Percentiles rank a stretch among this genome's conserved stretches.
Conservation (phyloP, 1,140 invertebrate genomes). For the Drosophila nebulosa region DNA sequence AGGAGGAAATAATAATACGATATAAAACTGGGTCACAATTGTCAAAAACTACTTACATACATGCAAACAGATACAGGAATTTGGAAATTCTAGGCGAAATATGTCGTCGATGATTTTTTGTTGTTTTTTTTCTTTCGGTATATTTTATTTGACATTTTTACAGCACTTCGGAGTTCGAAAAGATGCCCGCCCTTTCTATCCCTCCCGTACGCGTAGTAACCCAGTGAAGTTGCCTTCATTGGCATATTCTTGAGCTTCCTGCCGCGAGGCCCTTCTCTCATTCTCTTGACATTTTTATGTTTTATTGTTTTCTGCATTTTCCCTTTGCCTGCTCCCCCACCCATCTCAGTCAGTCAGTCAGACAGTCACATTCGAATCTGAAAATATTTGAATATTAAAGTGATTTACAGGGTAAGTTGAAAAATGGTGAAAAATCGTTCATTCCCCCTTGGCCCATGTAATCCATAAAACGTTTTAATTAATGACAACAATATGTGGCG, state of each 20-base stretch:
- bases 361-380: constrained; percentile 7
- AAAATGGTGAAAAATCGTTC: constrained; percentile 73
- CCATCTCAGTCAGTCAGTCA: constrained; percentile 15
- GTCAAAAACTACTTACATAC: constrained; percentile 38
- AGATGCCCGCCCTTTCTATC: too few species aligned
- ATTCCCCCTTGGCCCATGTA: constrained; percentile 50
- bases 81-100: constrained; percentile 13
- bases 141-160: constrained; percentile 78
- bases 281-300: constrained; percentile 72
- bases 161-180: constrained; percentile 42
- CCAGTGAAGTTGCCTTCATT: constrained; percentile 15
- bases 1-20: not conserved
- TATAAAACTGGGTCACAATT: constrained; percentile 58
- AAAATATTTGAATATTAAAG: constrained; percentile 76
- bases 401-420: constrained; percentile 69
- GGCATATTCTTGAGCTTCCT: constrained; percentile 54
- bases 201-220: not conserved
- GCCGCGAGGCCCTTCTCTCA: constrained; percentile 37
- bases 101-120: constrained; percentile 42
- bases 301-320: constrained; percentile 64
- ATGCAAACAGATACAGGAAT: not conserved
- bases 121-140: constrained; percentile 30
- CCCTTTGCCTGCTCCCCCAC: constrained; percentile 32
- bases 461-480: constrained; percentile 79
- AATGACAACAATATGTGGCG: constrained; percentile 77